Evolutionary conservation across 2,888 invertebrate species (phyloP).

Genomic region (Leuctra nigra): DNA sequence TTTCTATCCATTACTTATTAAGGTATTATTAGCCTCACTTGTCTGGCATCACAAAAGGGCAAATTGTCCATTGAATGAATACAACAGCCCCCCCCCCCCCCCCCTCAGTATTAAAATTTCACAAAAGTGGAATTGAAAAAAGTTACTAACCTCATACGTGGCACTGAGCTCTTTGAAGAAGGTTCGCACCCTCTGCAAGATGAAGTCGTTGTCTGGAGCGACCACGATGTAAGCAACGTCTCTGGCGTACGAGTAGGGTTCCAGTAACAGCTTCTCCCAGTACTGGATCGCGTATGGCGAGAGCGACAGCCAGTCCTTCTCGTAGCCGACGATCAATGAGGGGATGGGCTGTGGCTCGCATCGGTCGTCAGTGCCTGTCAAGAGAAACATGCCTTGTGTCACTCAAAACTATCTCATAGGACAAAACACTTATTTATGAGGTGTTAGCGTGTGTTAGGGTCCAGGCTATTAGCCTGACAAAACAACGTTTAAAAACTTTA

Average conservation of each 20-base stretch:
- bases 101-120: too few relatives aligned
- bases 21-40: too few relatives aligned
- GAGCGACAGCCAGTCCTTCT: slow-evolving; percentile 89
- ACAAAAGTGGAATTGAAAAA: neutral
- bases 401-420: too few relatives aligned
- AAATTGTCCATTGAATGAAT: too few relatives aligned
- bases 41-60: too few relatives aligned
- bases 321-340: slow-evolving; percentile 87
- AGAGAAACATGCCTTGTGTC: too few relatives aligned
- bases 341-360: slow-evolving; percentile 98
- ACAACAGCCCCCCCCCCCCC: too few relatives aligned
- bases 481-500: too few relatives aligned
- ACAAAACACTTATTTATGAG: too few relatives aligned
- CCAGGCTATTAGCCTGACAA: too few relatives aligned
- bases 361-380: slow-evolving; percentile 75
- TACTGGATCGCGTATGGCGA: slow-evolving; percentile 92
- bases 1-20: too few relatives aligned
- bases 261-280: slow-evolving; percentile 96
- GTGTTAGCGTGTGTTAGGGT: too few relatives aligned
- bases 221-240: slow-evolving; percentile 94
- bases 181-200: slow-evolving; percentile 67
- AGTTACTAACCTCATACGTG: slow-evolving; percentile 67
- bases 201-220: slow-evolving; percentile 84
- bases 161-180: slow-evolving; percentile 92
- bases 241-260: slow-evolving; percentile 91